Evolutionary conservation across 1,140 invertebrate species (phyloP).

Genomic region (Odontomachus brunneus): DNA sequence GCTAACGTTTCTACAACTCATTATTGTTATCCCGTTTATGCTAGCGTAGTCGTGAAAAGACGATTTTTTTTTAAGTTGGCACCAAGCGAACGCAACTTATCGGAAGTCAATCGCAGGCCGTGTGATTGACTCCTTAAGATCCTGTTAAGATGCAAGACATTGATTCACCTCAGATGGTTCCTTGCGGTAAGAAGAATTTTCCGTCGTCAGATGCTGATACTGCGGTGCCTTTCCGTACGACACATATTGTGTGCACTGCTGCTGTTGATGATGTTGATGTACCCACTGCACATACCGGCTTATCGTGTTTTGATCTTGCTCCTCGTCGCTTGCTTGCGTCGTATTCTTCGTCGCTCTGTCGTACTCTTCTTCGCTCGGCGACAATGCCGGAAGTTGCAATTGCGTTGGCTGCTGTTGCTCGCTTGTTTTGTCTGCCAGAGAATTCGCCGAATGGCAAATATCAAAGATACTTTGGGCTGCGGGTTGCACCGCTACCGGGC

Average conservation of each 20-base stretch:
- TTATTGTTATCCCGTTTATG: not conserved
- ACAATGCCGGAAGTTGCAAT: not conserved
- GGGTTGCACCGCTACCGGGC: slow-evolving; percentile 78
- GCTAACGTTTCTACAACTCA: not conserved
- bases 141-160: slow-evolving; percentile 58
- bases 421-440: not conserved
- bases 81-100: slow-evolving; percentile 44
- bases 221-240: slow-evolving; percentile 28
- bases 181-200: slow-evolving; percentile 30
- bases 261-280: slow-evolving; percentile 56
- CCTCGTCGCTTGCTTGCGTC: not conserved
- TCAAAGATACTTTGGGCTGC: slow-evolving; percentile 70
- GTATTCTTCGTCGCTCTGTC: not conserved
- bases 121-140: slow-evolving; percentile 11
- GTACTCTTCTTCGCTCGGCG: slow-evolving; percentile 14
- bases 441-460: slow-evolving; percentile 33
- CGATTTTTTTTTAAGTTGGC: not conserved
- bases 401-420: slow-evolving; percentile 23
- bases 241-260: slow-evolving; percentile 51
- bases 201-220: slow-evolving; percentile 31
- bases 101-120: not conserved
- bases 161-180: slow-evolving; percentile 67
- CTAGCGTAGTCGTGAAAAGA: not conserved
- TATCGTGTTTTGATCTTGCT: slow-evolving; percentile 1
- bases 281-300: slow-evolving; percentile 58